These are phyloP conservation scores for Neoscelio sp. DNA, from an alignment of 2,888 invertebrate genomes.

Conservation along the genomic window DNA sequence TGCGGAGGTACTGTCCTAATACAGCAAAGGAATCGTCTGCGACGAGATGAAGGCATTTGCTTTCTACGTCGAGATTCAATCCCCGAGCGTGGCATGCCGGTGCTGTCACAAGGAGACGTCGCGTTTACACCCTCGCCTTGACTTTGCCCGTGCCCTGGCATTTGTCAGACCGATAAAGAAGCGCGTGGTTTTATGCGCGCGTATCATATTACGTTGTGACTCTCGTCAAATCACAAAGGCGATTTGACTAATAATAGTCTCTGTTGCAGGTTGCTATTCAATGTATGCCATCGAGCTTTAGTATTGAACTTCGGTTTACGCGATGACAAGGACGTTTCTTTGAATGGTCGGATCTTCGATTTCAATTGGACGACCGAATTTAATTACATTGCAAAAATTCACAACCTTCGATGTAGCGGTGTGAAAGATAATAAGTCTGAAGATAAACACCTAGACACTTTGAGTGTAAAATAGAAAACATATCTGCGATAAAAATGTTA, in stretches of 20 bases:
- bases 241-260: slow-evolving; percentile 57
- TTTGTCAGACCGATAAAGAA: slow-evolving; percentile 63
- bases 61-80: slow-evolving; percentile 67
- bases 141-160: slow-evolving; percentile 61
- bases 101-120: slow-evolving; percentile 42
- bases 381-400: too few species aligned
- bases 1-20: slow-evolving; percentile 54
- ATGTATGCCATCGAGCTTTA: slow-evolving; percentile 35
- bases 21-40: slow-evolving; percentile 65
- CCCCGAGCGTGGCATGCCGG: slow-evolving; percentile 45
- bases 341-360: too few species aligned
- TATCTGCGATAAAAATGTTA: too few species aligned
- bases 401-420: too few species aligned
- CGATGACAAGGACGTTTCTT: too few species aligned
- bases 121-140: slow-evolving; percentile 62
- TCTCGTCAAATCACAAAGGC: slow-evolving; percentile 56
- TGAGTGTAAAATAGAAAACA: too few species aligned
- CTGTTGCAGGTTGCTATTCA: slow-evolving; percentile 41
- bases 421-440: too few species aligned
- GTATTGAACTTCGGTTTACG: slow-evolving; percentile 27
- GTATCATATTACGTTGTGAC: slow-evolving; percentile 51
- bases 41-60: slow-evolving; percentile 66
- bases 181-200: slow-evolving; percentile 62
- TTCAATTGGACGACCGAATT: too few species aligned
- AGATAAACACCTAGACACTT: too few species aligned